phyloP scores from a whole-genome alignment of 2,888 invertebrate species.

The Dolomedes plantarius region DNA sequence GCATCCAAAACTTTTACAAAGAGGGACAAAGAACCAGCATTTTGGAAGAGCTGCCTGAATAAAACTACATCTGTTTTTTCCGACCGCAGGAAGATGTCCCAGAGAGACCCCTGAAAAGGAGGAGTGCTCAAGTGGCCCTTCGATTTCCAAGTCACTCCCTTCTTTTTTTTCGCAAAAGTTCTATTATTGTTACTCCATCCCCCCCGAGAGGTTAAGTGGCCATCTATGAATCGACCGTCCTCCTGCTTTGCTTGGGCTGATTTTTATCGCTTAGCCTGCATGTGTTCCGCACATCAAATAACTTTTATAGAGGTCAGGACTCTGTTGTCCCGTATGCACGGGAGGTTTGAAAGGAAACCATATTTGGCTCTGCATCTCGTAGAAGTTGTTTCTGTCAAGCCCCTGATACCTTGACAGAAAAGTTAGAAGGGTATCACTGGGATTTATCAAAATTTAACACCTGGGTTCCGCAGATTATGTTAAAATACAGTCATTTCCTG shows the following conservation, averaged over 20 bases:
- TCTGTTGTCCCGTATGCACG: constrained; percentile 30
- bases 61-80: constrained; percentile 39
- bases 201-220: constrained; percentile 43
- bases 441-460: no score
- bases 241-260: constrained; percentile 22
- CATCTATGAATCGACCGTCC: constrained; percentile 49
- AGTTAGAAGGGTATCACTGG: no score
- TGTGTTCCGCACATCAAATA: constrained; percentile 21
- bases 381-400: no score
- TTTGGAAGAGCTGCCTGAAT: neutral
- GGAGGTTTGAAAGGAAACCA: constrained; percentile 37
- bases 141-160: constrained; percentile 41
- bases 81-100: constrained; percentile 28
- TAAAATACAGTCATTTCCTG: no score
- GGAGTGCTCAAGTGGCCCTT: constrained; percentile 54
- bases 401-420: no score
- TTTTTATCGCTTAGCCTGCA: constrained; percentile 32
- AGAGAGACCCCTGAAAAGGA: constrained; percentile 7
- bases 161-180: constrained; percentile 34
- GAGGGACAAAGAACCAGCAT: neutral
- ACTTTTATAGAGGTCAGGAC: constrained; percentile 20
- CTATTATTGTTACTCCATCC: constrained; percentile 31
- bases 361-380: constrained; percentile 24
- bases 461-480: no score
- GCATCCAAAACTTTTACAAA: neutral